Conservation (phyloP, 1,140 invertebrate genomes). For the Bradynema listronoti region DNA sequence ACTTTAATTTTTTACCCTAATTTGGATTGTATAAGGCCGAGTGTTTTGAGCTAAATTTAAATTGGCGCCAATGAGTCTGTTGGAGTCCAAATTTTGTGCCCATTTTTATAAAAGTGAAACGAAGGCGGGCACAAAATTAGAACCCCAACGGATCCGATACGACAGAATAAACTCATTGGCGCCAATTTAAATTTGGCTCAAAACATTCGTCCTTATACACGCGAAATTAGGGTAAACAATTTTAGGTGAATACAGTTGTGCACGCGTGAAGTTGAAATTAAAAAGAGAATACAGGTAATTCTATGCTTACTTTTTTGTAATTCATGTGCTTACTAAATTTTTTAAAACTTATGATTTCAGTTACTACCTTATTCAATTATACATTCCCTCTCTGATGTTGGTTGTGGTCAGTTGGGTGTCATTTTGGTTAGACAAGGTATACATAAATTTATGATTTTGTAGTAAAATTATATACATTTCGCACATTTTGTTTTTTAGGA, state of each 20-base stretch:
- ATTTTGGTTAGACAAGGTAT: slow-evolving; percentile 77
- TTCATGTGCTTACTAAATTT: neutral
- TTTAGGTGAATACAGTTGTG: slow-evolving; percentile 67
- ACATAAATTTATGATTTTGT: slow-evolving; percentile 7
- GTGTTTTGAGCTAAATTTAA: no score
- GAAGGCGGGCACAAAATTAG: no score
- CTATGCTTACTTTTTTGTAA: slow-evolving; percentile 22
- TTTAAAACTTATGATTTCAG: slow-evolving; percentile 63
- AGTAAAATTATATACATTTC: neutral
- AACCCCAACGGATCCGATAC: no score
- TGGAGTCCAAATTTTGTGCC: no score
- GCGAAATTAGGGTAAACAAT: no score
- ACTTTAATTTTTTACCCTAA: no score
- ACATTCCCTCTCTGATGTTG: slow-evolving; percentile 58
- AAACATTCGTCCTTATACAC: no score
- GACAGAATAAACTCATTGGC: no score
- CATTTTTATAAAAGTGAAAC: no score
- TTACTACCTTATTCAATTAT: slow-evolving; percentile 84
- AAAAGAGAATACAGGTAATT: slow-evolving; percentile 61
- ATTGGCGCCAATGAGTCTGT: no score
- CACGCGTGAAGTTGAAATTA: slow-evolving; percentile 51
- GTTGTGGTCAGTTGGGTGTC: slow-evolving; percentile 92
- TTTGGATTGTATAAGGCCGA: no score
- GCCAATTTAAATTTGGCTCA: no score
- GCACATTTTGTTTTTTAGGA: slow-evolving; percentile 65